Evolutionary conservation across 2,888 invertebrate genomes (phyloP).

Genomic region (Diploptera punctata): DNA sequence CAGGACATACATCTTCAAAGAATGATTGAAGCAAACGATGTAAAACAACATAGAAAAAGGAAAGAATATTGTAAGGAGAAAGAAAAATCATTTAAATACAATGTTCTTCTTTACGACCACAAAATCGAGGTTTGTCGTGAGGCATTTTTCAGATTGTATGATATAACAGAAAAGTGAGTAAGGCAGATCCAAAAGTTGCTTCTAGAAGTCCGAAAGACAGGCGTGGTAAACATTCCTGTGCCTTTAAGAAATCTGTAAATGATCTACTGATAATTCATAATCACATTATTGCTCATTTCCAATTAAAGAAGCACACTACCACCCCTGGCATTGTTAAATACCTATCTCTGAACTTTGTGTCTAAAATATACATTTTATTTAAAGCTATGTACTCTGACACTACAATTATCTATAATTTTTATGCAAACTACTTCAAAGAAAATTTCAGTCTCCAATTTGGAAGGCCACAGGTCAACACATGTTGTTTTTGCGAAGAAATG

Average conservation of each 20-base stretch:
- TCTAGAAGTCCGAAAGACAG: background rate
- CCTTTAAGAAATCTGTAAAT: background rate
- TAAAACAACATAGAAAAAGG: background rate
- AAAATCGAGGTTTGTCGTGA: background rate
- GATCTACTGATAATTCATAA: background rate
- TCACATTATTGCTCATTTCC: background rate
- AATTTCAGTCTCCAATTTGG: background rate
- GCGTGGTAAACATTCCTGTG: background rate
- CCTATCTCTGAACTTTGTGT: background rate
- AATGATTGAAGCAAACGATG: background rate
- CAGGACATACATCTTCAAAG: background rate
- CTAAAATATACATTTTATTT: background rate
- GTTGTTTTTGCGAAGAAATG: background rate
- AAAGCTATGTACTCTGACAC: background rate
- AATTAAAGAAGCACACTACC: background rate
- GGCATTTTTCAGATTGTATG: background rate
- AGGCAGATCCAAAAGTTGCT: background rate
- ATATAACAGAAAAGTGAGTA: background rate
- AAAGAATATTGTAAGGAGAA: background rate
- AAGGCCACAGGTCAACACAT: no score
- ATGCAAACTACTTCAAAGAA: background rate
- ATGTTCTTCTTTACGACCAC: background rate
- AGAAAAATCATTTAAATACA: background rate
- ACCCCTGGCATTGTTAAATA: background rate
- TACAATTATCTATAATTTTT: background rate